These are phyloP conservation scores for Papilio aristodemus DNA, from an alignment of 1,140 invertebrate species.

Conservation along the genomic window DNA sequence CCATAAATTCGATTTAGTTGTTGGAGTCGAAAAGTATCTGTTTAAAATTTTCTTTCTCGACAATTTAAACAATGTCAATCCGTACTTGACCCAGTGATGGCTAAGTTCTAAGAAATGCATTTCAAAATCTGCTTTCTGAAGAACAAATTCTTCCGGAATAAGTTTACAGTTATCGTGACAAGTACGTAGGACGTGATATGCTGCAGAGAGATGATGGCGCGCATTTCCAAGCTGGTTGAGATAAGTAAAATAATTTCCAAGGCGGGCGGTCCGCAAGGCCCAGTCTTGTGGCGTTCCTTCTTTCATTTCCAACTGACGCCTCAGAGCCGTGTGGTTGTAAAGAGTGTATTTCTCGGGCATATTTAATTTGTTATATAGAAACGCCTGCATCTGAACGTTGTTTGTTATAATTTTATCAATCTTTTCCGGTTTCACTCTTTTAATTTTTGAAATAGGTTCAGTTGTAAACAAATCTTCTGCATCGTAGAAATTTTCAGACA, in stretches of 20 bases:
- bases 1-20: slow-evolving; percentile 61
- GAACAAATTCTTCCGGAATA: slow-evolving; percentile 64
- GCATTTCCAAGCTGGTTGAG: slow-evolving; percentile 73
- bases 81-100: slow-evolving; percentile 85
- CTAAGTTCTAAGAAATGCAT: slow-evolving; percentile 82
- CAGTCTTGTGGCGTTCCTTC: slow-evolving; percentile 83
- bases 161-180: slow-evolving; percentile 76
- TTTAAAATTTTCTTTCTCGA: slow-evolving; percentile 78
- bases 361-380: slow-evolving; percentile 76
- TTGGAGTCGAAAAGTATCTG: slow-evolving; percentile 59
- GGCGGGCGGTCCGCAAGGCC: slow-evolving; percentile 82
- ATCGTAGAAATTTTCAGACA: slow-evolving; percentile 58
- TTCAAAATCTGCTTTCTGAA: slow-evolving; percentile 76
- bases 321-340: slow-evolving; percentile 83
- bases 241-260: slow-evolving; percentile 81
- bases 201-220: slow-evolving; percentile 82
- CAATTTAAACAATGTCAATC: slow-evolving; percentile 81
- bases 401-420: slow-evolving; percentile 77
- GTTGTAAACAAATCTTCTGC: slow-evolving; percentile 66
- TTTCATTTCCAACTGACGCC: slow-evolving; percentile 82
- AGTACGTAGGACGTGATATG: slow-evolving; percentile 76
- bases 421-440: slow-evolving; percentile 65
- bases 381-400: slow-evolving; percentile 78
- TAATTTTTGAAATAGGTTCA: slow-evolving; percentile 52
- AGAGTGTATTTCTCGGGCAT: slow-evolving; percentile 77